Percentiles rank a stretch among this genome's conserved stretches.
Conservation (phyloP, 1,140 invertebrate genomes). For the Eumaeus atala region DNA sequence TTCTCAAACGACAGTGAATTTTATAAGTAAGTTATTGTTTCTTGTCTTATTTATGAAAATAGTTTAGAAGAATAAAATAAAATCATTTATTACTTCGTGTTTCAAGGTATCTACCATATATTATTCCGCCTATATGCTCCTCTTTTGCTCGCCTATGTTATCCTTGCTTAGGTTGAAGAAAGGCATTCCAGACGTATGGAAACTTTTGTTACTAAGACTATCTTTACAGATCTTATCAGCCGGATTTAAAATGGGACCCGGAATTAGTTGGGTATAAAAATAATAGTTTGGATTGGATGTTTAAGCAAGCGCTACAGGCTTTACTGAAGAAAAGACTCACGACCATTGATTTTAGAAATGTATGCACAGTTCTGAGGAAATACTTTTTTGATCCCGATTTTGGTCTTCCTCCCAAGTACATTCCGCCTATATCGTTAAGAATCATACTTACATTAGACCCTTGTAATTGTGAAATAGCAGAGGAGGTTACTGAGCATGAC, state of each 20-base stretch:
- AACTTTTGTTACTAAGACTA: background rate
- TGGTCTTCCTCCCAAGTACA: slow-evolving; percentile 40
- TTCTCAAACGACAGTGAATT: slow-evolving; percentile 44
- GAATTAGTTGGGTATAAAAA: slow-evolving; percentile 44
- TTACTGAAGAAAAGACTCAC: slow-evolving; percentile 33
- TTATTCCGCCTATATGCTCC: too few relatives aligned
- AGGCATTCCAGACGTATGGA: too few relatives aligned
- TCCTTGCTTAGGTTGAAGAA: too few relatives aligned
- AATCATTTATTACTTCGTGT: too few relatives aligned
- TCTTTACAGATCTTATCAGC: slow-evolving; percentile 46
- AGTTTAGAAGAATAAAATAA: too few relatives aligned
- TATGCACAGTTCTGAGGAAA: slow-evolving; percentile 36
- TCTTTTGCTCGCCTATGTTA: too few relatives aligned
- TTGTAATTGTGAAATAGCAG: slow-evolving; percentile 39
- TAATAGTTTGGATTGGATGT: slow-evolving; percentile 56
- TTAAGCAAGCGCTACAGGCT: slow-evolving; percentile 50
- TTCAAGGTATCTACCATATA: too few relatives aligned
- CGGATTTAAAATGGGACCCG: slow-evolving; percentile 50
- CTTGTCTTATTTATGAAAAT: too few relatives aligned
- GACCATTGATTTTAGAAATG: slow-evolving; percentile 28
- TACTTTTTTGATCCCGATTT: slow-evolving; percentile 55
- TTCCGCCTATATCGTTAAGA: slow-evolving; percentile 29
- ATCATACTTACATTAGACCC: slow-evolving; percentile 36
- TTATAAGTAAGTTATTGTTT: slow-evolving; percentile 49
- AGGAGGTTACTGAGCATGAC: slow-evolving; percentile 32